These are phyloP conservation scores for Dasypus novemcinctus DNA, from an alignment of 2,113 vertebrate genomes.

Conservation along the genomic window DNA sequence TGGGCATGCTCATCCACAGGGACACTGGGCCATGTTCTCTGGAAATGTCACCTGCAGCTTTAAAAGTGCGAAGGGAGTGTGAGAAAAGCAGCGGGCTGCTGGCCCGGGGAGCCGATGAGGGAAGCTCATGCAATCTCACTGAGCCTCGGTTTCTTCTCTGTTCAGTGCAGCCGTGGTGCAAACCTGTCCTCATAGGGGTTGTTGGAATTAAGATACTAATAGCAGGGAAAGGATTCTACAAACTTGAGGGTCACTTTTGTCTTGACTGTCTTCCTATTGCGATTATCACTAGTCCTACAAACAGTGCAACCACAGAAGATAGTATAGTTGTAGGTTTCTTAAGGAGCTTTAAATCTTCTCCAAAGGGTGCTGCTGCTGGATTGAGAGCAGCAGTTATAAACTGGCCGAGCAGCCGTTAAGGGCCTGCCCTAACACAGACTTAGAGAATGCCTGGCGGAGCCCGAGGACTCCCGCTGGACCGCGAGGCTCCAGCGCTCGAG, in stretches of 20 bases:
- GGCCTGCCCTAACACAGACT: background rate
- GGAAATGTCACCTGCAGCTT: background rate
- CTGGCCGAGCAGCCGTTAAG: background rate
- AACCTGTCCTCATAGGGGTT: background rate
- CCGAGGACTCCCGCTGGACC: background rate
- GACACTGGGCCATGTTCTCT: background rate
- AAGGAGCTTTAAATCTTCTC: background rate
- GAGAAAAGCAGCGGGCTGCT: background rate
- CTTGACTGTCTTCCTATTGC: background rate
- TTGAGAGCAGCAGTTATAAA: background rate
- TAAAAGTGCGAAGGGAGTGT: background rate
- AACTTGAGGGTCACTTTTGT: background rate
- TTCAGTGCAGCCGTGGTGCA: background rate
- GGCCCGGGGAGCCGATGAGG: background rate
- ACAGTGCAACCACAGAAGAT: background rate
- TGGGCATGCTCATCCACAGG: background rate
- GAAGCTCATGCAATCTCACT: background rate
- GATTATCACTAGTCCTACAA: background rate
- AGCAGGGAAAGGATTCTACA: background rate
- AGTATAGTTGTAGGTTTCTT: background rate
- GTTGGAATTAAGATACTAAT: no score
- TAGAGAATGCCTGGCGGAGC: background rate
- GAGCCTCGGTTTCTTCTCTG: background rate
- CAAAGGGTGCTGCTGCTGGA: background rate
- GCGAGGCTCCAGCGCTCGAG: background rate